Percentiles rank a stretch among this genome's conserved stretches.
Conservation (phyloP, 2,797 vertebrate genomes). For the Euphonia xanthogaster region DNA sequence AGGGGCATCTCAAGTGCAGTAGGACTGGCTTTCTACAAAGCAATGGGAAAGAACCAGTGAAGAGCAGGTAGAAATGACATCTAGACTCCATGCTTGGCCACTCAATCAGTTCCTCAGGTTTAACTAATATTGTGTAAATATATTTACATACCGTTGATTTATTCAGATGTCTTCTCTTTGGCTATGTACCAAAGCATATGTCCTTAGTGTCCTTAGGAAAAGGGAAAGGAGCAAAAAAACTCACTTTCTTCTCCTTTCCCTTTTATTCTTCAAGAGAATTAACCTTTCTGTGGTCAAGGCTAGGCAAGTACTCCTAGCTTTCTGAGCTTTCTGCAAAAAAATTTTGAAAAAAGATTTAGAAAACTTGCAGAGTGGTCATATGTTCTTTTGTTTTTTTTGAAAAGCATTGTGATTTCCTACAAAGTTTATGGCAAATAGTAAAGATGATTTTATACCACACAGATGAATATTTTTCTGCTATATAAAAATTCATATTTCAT, state of each 20-base stretch:
- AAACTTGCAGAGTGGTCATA: background rate
- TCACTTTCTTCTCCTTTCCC: background rate
- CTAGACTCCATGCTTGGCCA: background rate
- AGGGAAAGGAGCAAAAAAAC: background rate
- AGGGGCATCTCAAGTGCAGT: background rate
- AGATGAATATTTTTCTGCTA: background rate
- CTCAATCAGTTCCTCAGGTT: background rate
- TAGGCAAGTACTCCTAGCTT: background rate
- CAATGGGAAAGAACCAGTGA: background rate
- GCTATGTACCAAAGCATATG: rapidly evolving
- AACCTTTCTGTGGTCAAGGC: background rate
- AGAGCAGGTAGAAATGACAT: background rate
- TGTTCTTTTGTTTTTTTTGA: background rate
- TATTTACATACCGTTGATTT: rapidly evolving
- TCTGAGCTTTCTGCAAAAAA: background rate
- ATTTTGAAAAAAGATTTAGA: background rate
- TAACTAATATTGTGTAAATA: background rate
- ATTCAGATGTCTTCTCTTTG: background rate
- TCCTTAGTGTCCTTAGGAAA: background rate
- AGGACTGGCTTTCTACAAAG: background rate
- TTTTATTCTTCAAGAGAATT: background rate
- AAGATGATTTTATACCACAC: slow-evolving; percentile 5
- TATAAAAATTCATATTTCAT: slow-evolving; percentile 36
- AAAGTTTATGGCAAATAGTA: slow-evolving; percentile 21
- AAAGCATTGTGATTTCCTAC: background rate